phyloP scores from a whole-genome alignment of 2,797 vertebrate species.

The Sebastes kiyomatsui region DNA sequence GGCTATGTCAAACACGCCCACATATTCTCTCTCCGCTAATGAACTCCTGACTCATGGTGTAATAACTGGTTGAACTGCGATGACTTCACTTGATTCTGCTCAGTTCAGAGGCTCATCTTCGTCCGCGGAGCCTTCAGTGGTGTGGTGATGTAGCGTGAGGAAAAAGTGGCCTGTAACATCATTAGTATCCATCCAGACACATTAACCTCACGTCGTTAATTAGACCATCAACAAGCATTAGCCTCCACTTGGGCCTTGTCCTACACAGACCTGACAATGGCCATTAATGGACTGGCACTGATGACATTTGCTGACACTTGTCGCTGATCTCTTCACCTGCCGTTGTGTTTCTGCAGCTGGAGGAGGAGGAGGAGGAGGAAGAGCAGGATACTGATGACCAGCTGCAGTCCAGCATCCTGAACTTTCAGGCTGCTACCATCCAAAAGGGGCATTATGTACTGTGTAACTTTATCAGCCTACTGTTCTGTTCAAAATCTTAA shows the following conservation, averaged over 20 bases:
- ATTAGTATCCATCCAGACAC: slow-evolving; percentile 55
- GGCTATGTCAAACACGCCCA: slow-evolving; percentile 27
- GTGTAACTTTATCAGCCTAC: no score
- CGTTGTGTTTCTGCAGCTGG: neutral
- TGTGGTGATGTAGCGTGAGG: slow-evolving; percentile 18
- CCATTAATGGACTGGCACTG: slow-evolving; percentile 39
- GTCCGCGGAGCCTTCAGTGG: slow-evolving; percentile 3
- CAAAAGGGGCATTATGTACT: neutral
- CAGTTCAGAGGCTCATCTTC: slow-evolving; percentile 31
- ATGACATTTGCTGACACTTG: slow-evolving; percentile 38
- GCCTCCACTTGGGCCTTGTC: slow-evolving; percentile 25
- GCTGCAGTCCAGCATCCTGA: slow-evolving; percentile 8
- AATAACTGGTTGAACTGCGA: slow-evolving; percentile 22
- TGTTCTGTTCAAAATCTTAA: no score
- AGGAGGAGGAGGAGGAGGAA: neutral
- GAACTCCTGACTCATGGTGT: slow-evolving; percentile 42
- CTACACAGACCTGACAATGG: slow-evolving; percentile 39
- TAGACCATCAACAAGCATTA: slow-evolving; percentile 62
- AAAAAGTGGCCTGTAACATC: slow-evolving; percentile 46
- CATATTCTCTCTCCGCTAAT: slow-evolving; percentile 10
- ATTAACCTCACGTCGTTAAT: slow-evolving; percentile 66
- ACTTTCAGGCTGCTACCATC: neutral
- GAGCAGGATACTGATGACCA: slow-evolving; percentile 15
- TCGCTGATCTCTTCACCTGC: slow-evolving; percentile 30
- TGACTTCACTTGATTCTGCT: slow-evolving; percentile 28